Conservation (phyloP, 2,888 invertebrate species). For the Allolobophora icterica region DNA sequence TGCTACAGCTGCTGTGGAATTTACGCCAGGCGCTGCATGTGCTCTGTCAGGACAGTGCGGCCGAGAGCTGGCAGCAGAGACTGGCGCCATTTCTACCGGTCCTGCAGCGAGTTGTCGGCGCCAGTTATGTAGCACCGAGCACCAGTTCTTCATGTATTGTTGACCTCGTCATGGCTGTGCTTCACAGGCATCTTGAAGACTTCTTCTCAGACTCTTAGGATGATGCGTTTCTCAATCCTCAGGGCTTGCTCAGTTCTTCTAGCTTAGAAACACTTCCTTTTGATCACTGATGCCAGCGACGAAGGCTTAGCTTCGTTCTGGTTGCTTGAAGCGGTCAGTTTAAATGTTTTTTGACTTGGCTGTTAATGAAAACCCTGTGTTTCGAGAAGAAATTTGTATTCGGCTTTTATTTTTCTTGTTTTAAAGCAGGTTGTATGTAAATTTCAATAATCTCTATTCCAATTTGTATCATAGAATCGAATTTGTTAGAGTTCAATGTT, state of each 20-base stretch:
- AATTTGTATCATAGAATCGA: slow-evolving; percentile 10
- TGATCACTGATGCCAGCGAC: neutral
- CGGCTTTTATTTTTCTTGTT: neutral
- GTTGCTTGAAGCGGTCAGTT: slow-evolving; percentile 30
- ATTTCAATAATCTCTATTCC: slow-evolving; percentile 17
- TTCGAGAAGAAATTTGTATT: neutral
- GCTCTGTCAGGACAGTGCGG: slow-evolving; percentile 44
- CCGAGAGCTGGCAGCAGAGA: slow-evolving; percentile 45
- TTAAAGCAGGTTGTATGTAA: slow-evolving; percentile 2
- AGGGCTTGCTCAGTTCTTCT: neutral
- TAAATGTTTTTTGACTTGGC: slow-evolving; percentile 6
- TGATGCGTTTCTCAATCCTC: slow-evolving; percentile 20
- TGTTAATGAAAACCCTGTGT: neutral
- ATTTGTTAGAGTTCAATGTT: slow-evolving; percentile 9
- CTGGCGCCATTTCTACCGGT: slow-evolving; percentile 41
- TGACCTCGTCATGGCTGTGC: slow-evolving; percentile 45
- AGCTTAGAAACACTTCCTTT: neutral
- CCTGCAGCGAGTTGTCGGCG: slow-evolving; percentile 43
- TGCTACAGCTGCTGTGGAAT: slow-evolving; percentile 31
- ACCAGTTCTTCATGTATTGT: slow-evolving; percentile 44
- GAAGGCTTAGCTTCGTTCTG: slow-evolving; percentile 20
- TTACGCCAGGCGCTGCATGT: slow-evolving; percentile 23
- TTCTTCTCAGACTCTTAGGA: neutral
- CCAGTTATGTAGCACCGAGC: slow-evolving; percentile 43
- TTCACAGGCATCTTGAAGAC: slow-evolving; percentile 42